These are phyloP conservation scores for Sylvia atricapilla DNA, from an alignment of 2,113 vertebrate species.

Conservation along the genomic window DNA sequence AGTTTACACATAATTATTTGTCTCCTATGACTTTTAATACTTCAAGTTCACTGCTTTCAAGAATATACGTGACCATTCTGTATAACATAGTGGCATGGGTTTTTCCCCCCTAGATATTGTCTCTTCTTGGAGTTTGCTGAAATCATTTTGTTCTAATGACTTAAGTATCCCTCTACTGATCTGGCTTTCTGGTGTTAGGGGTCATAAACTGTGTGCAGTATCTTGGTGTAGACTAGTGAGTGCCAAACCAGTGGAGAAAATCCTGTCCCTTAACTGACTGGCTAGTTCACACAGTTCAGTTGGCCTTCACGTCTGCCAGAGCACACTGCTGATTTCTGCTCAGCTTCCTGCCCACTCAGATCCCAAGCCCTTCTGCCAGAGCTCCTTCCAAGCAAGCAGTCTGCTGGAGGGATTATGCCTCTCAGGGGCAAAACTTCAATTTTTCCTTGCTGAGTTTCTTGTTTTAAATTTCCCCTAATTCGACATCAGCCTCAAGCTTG, in stretches of 20 bases:
- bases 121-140: not conserved
- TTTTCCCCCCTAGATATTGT: not conserved
- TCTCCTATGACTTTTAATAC: not conserved
- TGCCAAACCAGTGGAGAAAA: not conserved
- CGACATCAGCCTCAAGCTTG: rapidly evolving
- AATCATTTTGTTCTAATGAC: not conserved
- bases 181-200: rapidly evolving
- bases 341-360: not conserved
- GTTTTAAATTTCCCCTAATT: not conserved
- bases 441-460: not conserved
- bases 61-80: not conserved
- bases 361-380: not conserved
- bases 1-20: not conserved
- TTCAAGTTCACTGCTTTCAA: not conserved
- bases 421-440: not conserved
- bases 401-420: rapidly evolving
- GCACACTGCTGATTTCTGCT: not conserved
- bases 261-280: not conserved
- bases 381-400: not conserved
- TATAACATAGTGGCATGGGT: rapidly evolving
- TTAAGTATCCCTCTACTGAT: not conserved
- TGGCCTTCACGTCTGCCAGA: not conserved
- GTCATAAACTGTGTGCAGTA: not conserved
- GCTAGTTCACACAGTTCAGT: not conserved
- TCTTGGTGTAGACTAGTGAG: not conserved